These are phyloP conservation scores for Gymnocephalus cernua DNA, from an alignment of 2,113 vertebrate genomes.

Conservation along the genomic window DNA sequence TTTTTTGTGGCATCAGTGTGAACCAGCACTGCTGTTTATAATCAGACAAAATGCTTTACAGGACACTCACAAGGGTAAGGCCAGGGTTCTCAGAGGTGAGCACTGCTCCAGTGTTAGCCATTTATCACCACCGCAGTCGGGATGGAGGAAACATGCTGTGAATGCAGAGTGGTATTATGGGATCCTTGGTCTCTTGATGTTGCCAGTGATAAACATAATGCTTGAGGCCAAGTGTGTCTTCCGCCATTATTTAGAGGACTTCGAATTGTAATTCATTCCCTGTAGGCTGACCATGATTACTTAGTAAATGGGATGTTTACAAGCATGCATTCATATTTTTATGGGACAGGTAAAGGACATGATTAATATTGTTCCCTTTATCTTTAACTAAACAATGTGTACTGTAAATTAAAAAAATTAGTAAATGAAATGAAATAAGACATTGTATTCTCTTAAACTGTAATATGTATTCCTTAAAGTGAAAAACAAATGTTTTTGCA, in stretches of 20 bases:
- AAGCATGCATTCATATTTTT: slow-evolving; percentile 39
- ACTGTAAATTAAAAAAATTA: neutral
- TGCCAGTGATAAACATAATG: slow-evolving; percentile 77
- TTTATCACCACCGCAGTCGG: slow-evolving; percentile 77
- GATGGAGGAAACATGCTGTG: slow-evolving; percentile 68
- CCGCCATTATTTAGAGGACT: slow-evolving; percentile 73
- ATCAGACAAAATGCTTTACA: slow-evolving; percentile 77
- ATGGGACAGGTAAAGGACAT: slow-evolving; percentile 30
- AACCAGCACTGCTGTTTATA: slow-evolving; percentile 56
- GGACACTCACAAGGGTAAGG: slow-evolving; percentile 79
- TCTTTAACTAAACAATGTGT: neutral
- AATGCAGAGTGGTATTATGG: slow-evolving; percentile 79
- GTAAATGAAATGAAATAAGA: neutral
- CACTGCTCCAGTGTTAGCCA: slow-evolving; percentile 69
- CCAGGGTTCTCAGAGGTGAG: slow-evolving; percentile 77
- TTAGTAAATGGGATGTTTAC: slow-evolving; percentile 63
- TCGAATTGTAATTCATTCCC: slow-evolving; percentile 67
- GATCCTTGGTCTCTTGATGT: slow-evolving; percentile 73
- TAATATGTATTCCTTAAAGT: neutral
- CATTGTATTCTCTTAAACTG: neutral
- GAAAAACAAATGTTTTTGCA: neutral
- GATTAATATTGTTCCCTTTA: slow-evolving; percentile 26
- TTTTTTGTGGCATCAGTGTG: slow-evolving; percentile 40
- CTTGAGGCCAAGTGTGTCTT: slow-evolving; percentile 76
- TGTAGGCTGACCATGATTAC: slow-evolving; percentile 54